phyloP scores from a whole-genome alignment of 2,888 invertebrate species.

The Macrophya alboannulata region DNA sequence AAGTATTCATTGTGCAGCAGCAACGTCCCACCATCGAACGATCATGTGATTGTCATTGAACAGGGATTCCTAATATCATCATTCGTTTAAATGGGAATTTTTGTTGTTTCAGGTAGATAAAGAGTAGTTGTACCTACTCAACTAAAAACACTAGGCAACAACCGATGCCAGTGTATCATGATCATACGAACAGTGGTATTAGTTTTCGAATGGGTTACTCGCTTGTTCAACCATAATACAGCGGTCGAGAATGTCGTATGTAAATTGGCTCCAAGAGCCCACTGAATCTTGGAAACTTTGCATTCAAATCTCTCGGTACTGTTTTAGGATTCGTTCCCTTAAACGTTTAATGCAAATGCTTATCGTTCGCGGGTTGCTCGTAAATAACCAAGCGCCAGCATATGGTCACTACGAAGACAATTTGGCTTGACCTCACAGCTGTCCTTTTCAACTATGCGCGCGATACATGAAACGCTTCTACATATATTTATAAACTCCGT shows the following conservation, averaged over 20 bases:
- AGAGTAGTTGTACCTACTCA: background rate
- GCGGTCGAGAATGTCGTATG: conserved; percentile 22
- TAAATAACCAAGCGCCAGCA: conserved; percentile 15
- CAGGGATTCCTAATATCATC: background rate
- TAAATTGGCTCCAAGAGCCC: conserved; percentile 34
- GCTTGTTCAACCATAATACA: background rate
- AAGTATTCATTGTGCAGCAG: background rate
- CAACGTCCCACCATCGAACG: too few species aligned
- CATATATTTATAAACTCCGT: background rate
- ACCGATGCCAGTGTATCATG: background rate
- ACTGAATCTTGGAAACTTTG: conserved; percentile 31
- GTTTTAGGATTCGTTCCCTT: conserved; percentile 41
- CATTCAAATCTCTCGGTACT: conserved; percentile 31
- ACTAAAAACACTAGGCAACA: background rate
- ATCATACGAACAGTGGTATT: background rate
- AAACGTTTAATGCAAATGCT: conserved; percentile 49
- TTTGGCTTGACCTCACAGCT: conserved; percentile 31
- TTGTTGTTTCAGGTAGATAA: background rate
- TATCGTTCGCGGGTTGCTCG: conserved; percentile 27
- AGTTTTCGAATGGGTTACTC: conserved; percentile 11
- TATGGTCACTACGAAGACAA: background rate
- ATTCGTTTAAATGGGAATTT: background rate
- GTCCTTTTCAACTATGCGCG: background rate
- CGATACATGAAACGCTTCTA: background rate
- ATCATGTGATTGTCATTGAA: background rate